Evolutionary conservation across 2,797 vertebrate genomes (phyloP).

Genomic region (Sebastes alutus): DNA sequence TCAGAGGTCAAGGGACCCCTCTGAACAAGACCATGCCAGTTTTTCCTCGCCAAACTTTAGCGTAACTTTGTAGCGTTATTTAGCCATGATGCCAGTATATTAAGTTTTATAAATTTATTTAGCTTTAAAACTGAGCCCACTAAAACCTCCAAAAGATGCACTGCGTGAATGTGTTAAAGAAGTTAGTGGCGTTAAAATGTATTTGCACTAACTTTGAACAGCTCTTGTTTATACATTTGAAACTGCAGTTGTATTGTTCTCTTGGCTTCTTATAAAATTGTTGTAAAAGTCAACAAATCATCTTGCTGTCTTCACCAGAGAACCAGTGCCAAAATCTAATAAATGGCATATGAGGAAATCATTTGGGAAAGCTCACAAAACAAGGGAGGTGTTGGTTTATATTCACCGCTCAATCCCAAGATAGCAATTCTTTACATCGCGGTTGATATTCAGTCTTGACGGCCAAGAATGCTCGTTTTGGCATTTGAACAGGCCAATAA

Average conservation of each 20-base stretch:
- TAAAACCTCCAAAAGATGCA: no score
- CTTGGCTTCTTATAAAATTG: background rate
- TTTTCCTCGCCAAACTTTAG: no score
- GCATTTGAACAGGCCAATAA: constrained; percentile 14
- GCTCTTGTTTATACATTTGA: background rate
- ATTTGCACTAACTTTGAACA: no score
- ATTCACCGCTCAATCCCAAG: background rate
- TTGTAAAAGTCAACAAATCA: constrained; percentile 5
- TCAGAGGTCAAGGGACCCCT: no score
- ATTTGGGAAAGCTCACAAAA: background rate
- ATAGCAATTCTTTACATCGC: constrained; percentile 3
- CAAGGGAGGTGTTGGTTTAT: background rate
- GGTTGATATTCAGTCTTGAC: background rate
- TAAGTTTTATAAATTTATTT: no score
- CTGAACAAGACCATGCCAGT: no score
- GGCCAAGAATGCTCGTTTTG: background rate
- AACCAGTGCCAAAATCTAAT: constrained; percentile 6
- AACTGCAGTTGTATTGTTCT: background rate
- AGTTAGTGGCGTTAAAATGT: no score
- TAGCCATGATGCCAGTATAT: no score
- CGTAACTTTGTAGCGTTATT: no score
- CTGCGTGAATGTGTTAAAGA: no score
- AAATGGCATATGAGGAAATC: constrained; percentile 6
- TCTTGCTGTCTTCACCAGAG: background rate
- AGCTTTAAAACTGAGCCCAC: no score